Evolutionary conservation across 2,888 invertebrate genomes (phyloP).

Genomic region (Subacronicta megacephala): DNA sequence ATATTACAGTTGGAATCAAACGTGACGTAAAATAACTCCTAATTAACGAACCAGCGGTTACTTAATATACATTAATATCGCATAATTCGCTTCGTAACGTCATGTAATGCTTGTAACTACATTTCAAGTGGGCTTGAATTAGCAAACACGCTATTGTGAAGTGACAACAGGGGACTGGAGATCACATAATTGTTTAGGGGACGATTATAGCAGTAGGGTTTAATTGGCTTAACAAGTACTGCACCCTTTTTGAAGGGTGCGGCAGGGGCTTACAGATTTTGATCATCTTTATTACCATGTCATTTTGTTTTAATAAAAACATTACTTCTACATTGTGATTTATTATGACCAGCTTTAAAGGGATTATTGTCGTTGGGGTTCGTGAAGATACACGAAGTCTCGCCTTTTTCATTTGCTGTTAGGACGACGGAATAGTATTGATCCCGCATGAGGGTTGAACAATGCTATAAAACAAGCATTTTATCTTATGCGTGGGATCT

Average conservation of each 20-base stretch:
- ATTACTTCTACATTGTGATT: slow-evolving; percentile 42
- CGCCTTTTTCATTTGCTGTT: slow-evolving; percentile 35
- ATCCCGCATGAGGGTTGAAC: slow-evolving; percentile 43
- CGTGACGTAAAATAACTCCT: slow-evolving; percentile 29
- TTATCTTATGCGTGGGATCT: slow-evolving; percentile 24
- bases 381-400: slow-evolving; percentile 13
- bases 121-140: slow-evolving; percentile 64
- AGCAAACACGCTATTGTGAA: slow-evolving; percentile 75
- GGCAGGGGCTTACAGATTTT: slow-evolving; percentile 65
- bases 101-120: slow-evolving; percentile 58
- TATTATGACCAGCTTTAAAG: slow-evolving; percentile 25
- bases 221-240: slow-evolving; percentile 85
- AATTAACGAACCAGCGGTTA: slow-evolving; percentile 38
- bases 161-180: slow-evolving; percentile 74
- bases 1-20: slow-evolving; percentile 19
- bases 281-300: slow-evolving; percentile 61
- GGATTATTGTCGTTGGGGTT: slow-evolving; percentile 25
- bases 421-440: slow-evolving; percentile 40
- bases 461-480: slow-evolving; percentile 38
- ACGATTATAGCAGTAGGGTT: slow-evolving; percentile 78
- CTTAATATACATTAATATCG: slow-evolving; percentile 54
- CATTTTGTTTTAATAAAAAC: slow-evolving; percentile 55
- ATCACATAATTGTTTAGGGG: slow-evolving; percentile 84
- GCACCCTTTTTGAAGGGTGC: slow-evolving; percentile 73
- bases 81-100: slow-evolving; percentile 50